A percentile compares a stretch with the other conserved stretches of the same genome.
These are phyloP conservation scores for Prionailurus viverrinus DNA, from an alignment of 2,113 vertebrate genomes.

Conservation along the genomic window DNA sequence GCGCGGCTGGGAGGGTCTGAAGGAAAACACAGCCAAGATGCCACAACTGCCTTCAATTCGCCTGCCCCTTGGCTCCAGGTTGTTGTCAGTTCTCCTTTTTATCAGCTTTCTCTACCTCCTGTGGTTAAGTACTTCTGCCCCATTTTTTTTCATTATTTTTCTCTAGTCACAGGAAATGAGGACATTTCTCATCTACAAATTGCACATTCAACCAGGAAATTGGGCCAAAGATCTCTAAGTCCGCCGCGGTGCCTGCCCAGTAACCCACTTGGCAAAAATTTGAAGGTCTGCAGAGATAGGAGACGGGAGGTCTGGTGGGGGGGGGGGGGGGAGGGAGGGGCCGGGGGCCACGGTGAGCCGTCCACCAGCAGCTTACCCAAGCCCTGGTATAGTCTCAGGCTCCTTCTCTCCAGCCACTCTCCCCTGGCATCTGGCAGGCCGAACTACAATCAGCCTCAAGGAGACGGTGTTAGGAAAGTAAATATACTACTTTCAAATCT, in stretches of 20 bases:
- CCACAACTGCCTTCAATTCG: not conserved
- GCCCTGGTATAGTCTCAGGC: not conserved
- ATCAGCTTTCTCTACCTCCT: conserved; percentile 2
- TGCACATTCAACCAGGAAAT: conserved; percentile 67
- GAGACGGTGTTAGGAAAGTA: conserved; percentile 26
- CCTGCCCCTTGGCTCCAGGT: not conserved
- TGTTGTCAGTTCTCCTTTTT: not conserved
- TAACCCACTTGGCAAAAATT: conserved; percentile 47
- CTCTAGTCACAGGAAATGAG: conserved; percentile 70
- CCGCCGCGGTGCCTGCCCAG: not conserved
- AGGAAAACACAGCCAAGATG: not conserved
- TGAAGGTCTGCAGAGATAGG: not conserved
- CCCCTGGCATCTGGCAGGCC: not conserved
- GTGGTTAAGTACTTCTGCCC: conserved; percentile 46
- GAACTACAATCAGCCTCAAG: not conserved
- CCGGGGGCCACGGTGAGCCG: fast-evolving
- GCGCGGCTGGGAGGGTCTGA: fast-evolving
- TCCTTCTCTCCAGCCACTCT: not conserved
- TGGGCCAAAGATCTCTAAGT: conserved; percentile 64
- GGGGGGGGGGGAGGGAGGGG: not conserved
- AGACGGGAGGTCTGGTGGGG: not conserved
- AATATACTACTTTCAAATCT: not conserved
- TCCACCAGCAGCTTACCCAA: not conserved
- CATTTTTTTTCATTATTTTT: conserved; percentile 54
- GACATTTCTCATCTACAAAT: conserved; percentile 57